Percentiles rank a stretch among this genome's conserved stretches.
These are phyloP conservation scores for Xyliphius kryptos DNA, from an alignment of 2,113 vertebrate genomes.

Conservation along the genomic window DNA sequence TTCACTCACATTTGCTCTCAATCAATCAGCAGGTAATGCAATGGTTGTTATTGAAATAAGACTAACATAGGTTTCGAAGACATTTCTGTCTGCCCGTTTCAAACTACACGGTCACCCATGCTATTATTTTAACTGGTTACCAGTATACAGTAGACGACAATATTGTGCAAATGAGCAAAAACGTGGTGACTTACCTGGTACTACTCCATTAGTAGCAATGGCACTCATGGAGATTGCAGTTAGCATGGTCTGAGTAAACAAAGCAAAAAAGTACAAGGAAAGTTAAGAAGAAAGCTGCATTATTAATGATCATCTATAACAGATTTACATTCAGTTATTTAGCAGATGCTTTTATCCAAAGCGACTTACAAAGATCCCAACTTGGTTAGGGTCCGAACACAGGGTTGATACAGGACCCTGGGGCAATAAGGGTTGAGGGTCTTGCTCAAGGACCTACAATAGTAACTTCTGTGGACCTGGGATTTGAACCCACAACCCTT, in stretches of 20 bases:
- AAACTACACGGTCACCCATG: constrained; percentile 1
- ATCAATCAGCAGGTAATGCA: constrained; percentile 40
- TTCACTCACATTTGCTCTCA: constrained; percentile 43
- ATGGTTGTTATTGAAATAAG: constrained; percentile 48
- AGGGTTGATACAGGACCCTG: no score
- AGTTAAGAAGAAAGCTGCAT: constrained; percentile 5
- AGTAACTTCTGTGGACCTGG: no score
- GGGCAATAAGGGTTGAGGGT: no score
- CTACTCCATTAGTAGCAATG: constrained; percentile 96
- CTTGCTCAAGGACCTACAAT: no score
- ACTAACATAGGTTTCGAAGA: constrained; percentile 20
- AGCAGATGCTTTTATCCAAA: no score
- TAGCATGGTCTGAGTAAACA: constrained; percentile 82
- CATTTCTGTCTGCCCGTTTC: constrained; percentile 19
- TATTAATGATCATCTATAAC: neutral
- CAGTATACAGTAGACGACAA: no score
- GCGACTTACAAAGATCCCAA: no score
- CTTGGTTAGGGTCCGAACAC: no score
- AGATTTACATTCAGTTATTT: neutral
- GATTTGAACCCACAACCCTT: no score
- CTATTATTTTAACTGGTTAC: neutral
- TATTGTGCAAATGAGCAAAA: constrained; percentile 28
- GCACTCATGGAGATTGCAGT: constrained; percentile 99
- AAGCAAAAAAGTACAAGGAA: neutral
- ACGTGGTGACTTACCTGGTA: constrained; percentile 77